Base-by-base conservation (phyloP, 2,888 invertebrate species). In the Nipponacmea schrenckii region DNA sequence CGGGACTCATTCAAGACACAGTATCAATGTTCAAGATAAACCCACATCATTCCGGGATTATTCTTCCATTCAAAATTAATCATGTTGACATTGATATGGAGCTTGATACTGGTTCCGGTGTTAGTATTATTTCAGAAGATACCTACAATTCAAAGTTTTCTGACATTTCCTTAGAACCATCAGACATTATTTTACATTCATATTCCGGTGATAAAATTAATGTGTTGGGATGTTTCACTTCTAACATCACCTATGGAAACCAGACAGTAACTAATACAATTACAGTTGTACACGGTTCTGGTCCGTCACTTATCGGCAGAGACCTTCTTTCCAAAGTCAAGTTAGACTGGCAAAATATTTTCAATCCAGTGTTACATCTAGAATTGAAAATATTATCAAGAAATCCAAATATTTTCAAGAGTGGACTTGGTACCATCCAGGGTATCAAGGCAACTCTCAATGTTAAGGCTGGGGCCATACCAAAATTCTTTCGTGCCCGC, bases 401-500 rank as follows among this genome's bases (percentile, higher is more conserved):
- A 31, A 31, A 72, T 64, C 20, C 26, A 10, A 2, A 15, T 69
- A 67, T 73, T 46, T 73, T 73, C 20, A 26, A 48, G 8, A 56
- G 62, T 8, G 62, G 45, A 45, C 12, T 67, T 7, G 69, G 69
- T 1, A 46, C 44, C 26, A 62, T 67, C 15, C 62, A 67, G 8
- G 67, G 56, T 17, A 31, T 31, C 31, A 66, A 56, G 10, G 76
- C 76, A 7, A 69, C 26, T 24, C 62, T 76, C 4, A 17, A 14
- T 5, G n/a, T 73, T n/a, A 65, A 73, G 27, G 67, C 68, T 15
- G 66, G 68, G 63, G 68, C 72, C 12, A 62, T 26, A 12, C 76
- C 77, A 63, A 73, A 71, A 44, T 78, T 75, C 63, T 44, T 68
- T 0, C 77, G 77, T 67, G 75, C 74, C 12, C 66, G 78, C 39